Conservation (phyloP, 1,140 invertebrate species). For the Drosophila nigrodunni region DNA sequence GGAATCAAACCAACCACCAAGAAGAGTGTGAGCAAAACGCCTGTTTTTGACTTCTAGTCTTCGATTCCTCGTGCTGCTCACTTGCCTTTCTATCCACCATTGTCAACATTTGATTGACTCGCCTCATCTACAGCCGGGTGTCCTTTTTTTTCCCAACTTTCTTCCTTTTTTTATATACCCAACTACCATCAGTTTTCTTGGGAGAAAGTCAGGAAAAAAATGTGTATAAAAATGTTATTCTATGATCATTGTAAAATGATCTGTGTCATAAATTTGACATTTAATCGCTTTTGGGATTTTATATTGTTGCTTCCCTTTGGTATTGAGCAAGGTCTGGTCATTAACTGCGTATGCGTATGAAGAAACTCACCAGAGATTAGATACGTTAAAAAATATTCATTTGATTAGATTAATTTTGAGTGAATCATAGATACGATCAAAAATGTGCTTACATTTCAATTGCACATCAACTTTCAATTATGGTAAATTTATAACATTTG, state of each 20-base stretch:
- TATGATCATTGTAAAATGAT: constrained; percentile 69
- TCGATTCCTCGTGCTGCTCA: constrained; percentile 40
- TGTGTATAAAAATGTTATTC: constrained; percentile 37
- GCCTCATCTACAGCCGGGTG: constrained; percentile 58
- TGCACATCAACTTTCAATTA: constrained; percentile 16
- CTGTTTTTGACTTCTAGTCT: constrained; percentile 42
- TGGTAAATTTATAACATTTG: constrained; percentile 3
- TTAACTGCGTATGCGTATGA: constrained; percentile 22
- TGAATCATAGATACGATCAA: constrained; percentile 23
- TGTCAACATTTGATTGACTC: constrained; percentile 78
- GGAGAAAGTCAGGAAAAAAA: constrained; percentile 41
- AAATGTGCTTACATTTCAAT: background rate
- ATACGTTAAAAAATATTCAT: constrained; percentile 13
- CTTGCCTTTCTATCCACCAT: constrained; percentile 59
- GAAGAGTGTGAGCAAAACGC: constrained; percentile 12
- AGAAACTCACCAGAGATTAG: constrained; percentile 23
- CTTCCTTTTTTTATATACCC: background rate
- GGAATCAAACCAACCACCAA: constrained; percentile 53
- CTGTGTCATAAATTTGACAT: constrained; percentile 79
- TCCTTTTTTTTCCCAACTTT: constrained; percentile 57
- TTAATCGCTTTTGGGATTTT: constrained; percentile 61
- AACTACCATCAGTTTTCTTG: constrained; percentile 19
- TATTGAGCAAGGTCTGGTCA: constrained; percentile 51
- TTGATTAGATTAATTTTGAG: constrained; percentile 27
- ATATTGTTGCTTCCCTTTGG: constrained; percentile 10